Base-by-base conservation (phyloP, 2,888 invertebrate genomes). In the Biston stratarius region DNA sequence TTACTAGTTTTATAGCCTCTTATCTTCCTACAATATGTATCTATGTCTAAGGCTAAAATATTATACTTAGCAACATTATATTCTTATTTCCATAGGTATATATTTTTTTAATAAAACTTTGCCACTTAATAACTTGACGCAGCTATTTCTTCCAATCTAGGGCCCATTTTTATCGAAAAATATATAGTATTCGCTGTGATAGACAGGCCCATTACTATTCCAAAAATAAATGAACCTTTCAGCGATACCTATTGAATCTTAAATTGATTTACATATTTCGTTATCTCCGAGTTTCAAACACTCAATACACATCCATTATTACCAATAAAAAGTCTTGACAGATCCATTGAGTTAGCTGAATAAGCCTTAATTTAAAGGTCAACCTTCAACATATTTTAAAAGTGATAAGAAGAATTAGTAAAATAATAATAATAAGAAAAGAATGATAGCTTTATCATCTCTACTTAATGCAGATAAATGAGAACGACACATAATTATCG, bases 201-300 rank as follows among this genome's bases (percentile, higher is more conserved):
- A 55, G 63, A 63, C 67, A 67, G 63, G 34, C 33, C 58, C 67
- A 63, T 63, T 63, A 60, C 49, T 52, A 55, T 58, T 59, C 49
- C 40, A 67, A 67, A 67, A 61, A 60, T 59, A 60, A 67, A 63
- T 55, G 49, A 60, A 58, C 52, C 49, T 51, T 58, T 58, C 49
- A 62, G 61, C 55, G 52, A 62, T 65, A 51, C 38, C 58, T 55
- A 66, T 67, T 69, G 66, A 65, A 72, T 65, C 58, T 57, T 61
- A 72, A 69, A 67, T 55, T 40, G 56, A 66, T 74, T 67, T 72
- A 66, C 70, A 74, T 71, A 67, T 49, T 67, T 70, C 64, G 65
- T 66, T 74, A 70, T 66, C 58, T 61, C 53, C 15, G 42, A 55
- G 42, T 63, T 68, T 56, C 51, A 49, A 67, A 63, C 63, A 68